Base-by-base conservation (phyloP, 2,888 invertebrate species). In the Gymnosoma rotundatum region DNA sequence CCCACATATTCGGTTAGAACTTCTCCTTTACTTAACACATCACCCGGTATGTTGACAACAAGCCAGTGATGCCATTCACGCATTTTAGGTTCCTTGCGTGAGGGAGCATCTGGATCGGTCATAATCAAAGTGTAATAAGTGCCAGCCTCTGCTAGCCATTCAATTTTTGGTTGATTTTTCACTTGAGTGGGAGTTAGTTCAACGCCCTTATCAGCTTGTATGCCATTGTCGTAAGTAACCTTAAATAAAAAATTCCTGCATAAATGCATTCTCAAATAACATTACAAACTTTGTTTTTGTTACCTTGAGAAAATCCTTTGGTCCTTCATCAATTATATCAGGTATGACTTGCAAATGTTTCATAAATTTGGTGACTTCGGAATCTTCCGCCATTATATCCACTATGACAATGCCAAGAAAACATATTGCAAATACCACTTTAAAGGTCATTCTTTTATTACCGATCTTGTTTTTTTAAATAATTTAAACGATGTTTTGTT, bases 41-140 rank as follows among this genome's bases (percentile, higher is more conserved):
- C 92, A n/a, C 96, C 97, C 18, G 96, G 96, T 87, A 98, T 96
- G 89, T 98, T 98, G 36, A 94, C 96, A 0, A 98, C 96, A n/a
- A 98, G 92, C 98, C 98, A 98, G 91, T 98, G 98, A 89, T 96
- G 96, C 96, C 96, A 98, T 92, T 98, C 98, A 45, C 98, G 94
- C 91, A 94, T 95, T 86, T 93, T 96, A 0, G 97, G 98, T 12
- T 96, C 94, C 54, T 94, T 91, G 75, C 98, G 95, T 87, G 96
- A 96, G 0, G 98, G 98, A 12, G 98, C 98, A 93, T 98, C 98
- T 0, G 98, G 98, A 93, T 98, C 98, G 93, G 92, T 91, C 78
- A 92, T 87, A 36, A 91, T 81, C 0, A 92, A 78, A 0, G 92
- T 91, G 60, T 92, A 92, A n/a, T 89, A 88, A 0, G 88, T 85